phyloP scores from a whole-genome alignment of 2,797 vertebrate species.

The Chelon auratus region DNA sequence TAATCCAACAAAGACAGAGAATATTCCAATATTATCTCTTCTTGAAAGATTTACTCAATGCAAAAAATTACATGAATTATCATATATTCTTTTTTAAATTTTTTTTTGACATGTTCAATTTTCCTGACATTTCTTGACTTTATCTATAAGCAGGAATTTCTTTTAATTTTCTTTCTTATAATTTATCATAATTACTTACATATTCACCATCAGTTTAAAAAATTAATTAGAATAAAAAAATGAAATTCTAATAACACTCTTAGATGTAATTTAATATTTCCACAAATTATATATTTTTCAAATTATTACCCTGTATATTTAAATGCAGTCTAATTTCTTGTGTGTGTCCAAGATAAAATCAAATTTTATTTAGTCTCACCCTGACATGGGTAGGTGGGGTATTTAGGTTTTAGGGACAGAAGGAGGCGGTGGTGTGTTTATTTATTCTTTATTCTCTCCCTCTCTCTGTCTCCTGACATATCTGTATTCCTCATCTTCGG shows the following conservation, averaged over 20 bases:
- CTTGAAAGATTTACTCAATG: neutral
- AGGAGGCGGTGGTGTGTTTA: slow-evolving; percentile 46
- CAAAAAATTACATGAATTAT: neutral
- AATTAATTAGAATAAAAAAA: neutral
- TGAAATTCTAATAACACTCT: neutral
- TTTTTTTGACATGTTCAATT: neutral
- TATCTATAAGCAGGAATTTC: neutral
- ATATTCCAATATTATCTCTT: slow-evolving; percentile 4
- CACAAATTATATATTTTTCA: neutral
- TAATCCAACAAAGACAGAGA: slow-evolving; percentile 15
- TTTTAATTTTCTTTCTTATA: neutral
- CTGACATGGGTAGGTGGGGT: slow-evolving; percentile 31
- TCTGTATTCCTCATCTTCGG: slow-evolving; percentile 68
- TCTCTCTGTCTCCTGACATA: slow-evolving; percentile 66
- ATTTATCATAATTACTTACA: neutral
- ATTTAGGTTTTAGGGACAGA: slow-evolving; percentile 38
- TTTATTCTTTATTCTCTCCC: slow-evolving; percentile 68
- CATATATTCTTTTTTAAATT: neutral
- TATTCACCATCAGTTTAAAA: neutral
- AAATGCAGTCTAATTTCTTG: slow-evolving; percentile 12
- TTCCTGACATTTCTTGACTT: neutral
- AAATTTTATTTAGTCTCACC: slow-evolving; percentile 28
- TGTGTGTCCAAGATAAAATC: slow-evolving; percentile 29
- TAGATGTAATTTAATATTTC: too few relatives aligned
- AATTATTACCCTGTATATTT: neutral